phyloP scores from a whole-genome alignment of 1,140 invertebrate species.

The Neotoxoptera formosana region DNA sequence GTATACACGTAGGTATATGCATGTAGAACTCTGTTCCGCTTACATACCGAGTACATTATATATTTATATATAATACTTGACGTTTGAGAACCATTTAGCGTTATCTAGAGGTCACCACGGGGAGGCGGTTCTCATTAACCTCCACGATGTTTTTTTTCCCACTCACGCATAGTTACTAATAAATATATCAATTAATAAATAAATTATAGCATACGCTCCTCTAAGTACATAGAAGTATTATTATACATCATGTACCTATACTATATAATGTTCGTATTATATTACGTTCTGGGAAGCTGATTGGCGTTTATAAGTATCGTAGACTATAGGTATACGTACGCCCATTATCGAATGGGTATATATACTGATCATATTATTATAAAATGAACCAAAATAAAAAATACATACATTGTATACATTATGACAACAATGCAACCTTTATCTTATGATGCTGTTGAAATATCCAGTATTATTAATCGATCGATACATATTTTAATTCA shows the following conservation, averaged over 20 bases:
- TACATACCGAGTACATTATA: neutral
- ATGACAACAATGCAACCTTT: neutral
- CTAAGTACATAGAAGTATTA: neutral
- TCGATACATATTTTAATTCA: too few species aligned
- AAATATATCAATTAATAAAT: slow-evolving; percentile 13
- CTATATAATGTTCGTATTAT: neutral
- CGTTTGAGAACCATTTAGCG: slow-evolving; percentile 15
- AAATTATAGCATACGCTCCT: neutral
- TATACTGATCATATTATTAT: neutral
- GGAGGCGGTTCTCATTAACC: slow-evolving; percentile 24
- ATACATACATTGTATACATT: neutral
- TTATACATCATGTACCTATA: neutral
- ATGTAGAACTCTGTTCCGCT: neutral
- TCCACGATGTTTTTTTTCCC: neutral
- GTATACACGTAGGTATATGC: neutral
- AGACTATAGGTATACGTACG: neutral
- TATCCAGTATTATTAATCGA: neutral
- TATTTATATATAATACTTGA: neutral
- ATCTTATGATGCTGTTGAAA: neutral
- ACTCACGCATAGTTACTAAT: neutral
- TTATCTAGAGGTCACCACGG: neutral
- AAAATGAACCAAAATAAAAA: too few species aligned
- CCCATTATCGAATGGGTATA: neutral
- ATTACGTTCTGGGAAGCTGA: neutral
- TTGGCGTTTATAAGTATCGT: neutral